Evolutionary conservation across 2,888 invertebrate species (phyloP), one percentile per base, ranked within the genome.

Genomic region (Eristalis arbustorum): DNA sequence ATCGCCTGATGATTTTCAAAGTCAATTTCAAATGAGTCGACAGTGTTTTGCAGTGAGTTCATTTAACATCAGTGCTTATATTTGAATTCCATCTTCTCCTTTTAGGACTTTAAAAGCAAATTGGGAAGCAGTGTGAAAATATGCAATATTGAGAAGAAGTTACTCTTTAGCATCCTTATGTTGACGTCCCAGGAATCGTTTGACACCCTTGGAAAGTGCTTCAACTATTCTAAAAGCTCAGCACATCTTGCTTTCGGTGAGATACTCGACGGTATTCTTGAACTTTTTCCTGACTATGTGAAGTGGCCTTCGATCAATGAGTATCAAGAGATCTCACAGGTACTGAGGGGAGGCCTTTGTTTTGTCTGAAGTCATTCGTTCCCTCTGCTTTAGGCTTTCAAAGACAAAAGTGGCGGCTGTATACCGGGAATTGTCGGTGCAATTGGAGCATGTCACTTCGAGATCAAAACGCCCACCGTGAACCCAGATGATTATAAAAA

Each of bases 381-480:
- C 2, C 13, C 10, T 8, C 18, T 31, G 2, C 13, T 59, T 59
- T 59, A 82, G 82, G 71, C 75, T 4, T 82, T 82, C 40, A 82
- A 72, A 23, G 66, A 71, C 2, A 61, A 62, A 18, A 82, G 49
- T 14, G 76, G 76, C 1, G 82, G 76, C 8, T 66, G 5, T 5
- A 66, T 82, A 13, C 76, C 76, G 1, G 82, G 82, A 2, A 67
- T 82, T 5, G 25, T 82, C 28, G 82, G 82, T 3, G 82, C 67
- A 0, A 76, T 82, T 1, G 71, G 72, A 66, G 67, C 82, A 23
- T 76, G 76, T 4, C 76, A 82, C 10, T 61, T 82, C 8, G n/a
- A 67, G 34, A 76, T 76, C 6, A 71, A 56, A 34, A 22, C 59
- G 59, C 82, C 82, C 4, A 66, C 23, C 3, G 49, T 56, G 11